Base-by-base conservation (phyloP, 2,113 vertebrate genomes). In the Girardinichthys multiradiatus region DNA sequence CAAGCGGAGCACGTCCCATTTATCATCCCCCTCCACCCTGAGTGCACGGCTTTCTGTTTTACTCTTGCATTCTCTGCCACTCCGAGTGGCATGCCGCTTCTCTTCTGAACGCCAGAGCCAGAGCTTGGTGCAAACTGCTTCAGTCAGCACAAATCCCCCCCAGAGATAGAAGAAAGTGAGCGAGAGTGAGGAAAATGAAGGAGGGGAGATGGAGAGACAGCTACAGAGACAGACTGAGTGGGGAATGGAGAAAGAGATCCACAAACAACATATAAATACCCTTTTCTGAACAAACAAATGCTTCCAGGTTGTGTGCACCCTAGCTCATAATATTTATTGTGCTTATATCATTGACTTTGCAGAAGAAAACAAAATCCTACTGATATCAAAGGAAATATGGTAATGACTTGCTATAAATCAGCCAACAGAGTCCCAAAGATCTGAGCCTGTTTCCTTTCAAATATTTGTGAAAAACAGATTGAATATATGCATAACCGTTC, bases 61-160 rank as follows among this genome's bases (percentile, higher is more conserved):
- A 64, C 57, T 26, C 39, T 66, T 69, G 66, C 12, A n/a, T 75
- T 78, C 73, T 63, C 64, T 75, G 65, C 77, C 86, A 72, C 77
- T 76, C 81, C 74, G 71, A 63, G 72, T 70, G 59, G 62, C 33
- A 31, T 37, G 77, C 72, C 26, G 77, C 81, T 86, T 71, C 80
- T 84, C 74, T 74, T 68, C 78, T 70, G 26, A 88, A 77, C 64
- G 62, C 77, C 61, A 48, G 74, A 79, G 75, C 82, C 13, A 69
- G 72, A 48, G 85, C 79, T 57, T 76, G 72, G 76, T 33, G 66
- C 83, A 93, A 93, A 93, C 88, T 87, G 91, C 94, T 84, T 90
- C 84, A 86, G 92, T 94, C 94, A 93, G 92, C 94, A 92, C 51
- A 92, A 93, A 90, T 73, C 78, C 85, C 82, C 83, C 77, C 60